Evolutionary conservation across 1,140 invertebrate species (phyloP).

Genomic region (Drosophila teissieri): DNA sequence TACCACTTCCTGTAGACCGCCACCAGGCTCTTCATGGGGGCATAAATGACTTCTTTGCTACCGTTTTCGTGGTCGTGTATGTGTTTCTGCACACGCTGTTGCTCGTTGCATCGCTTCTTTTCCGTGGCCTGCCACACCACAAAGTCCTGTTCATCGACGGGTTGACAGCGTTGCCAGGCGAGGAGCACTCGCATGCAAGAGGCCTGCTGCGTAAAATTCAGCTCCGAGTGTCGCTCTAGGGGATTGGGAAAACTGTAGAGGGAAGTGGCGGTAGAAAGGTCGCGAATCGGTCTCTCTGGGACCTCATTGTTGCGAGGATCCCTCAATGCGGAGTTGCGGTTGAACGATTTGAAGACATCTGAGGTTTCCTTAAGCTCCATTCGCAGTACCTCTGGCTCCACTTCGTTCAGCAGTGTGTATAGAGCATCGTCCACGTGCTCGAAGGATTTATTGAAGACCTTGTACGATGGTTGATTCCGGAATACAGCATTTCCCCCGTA

Average conservation of each 20-base stretch:
- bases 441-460: conserved; percentile 53
- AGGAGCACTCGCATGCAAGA: conserved; percentile 60
- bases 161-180: conserved; percentile 28
- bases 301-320: conserved; percentile 59
- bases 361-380: conserved; percentile 26
- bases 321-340: neutral
- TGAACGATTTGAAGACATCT: conserved; percentile 43
- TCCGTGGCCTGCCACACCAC: conserved; percentile 44
- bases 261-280: conserved; percentile 14
- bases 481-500: conserved; percentile 41
- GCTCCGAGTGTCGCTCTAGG: conserved; percentile 15
- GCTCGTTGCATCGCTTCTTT: conserved; percentile 46
- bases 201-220: conserved; percentile 40
- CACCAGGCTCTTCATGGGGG: conserved; percentile 52
- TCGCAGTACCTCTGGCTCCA: conserved; percentile 39
- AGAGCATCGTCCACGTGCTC: conserved; percentile 49
- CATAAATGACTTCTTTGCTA: conserved; percentile 40
- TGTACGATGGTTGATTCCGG: conserved; percentile 60
- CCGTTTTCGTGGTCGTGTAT: conserved; percentile 35
- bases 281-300: conserved; percentile 2
- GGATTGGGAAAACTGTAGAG: conserved; percentile 42
- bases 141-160: conserved; percentile 36
- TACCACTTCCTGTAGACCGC: conserved; percentile 46
- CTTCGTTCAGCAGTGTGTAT: conserved; percentile 53
- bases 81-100: conserved; percentile 49